Conservation (phyloP, 1,140 invertebrate species). For the Thaumatotibia leucotreta region DNA sequence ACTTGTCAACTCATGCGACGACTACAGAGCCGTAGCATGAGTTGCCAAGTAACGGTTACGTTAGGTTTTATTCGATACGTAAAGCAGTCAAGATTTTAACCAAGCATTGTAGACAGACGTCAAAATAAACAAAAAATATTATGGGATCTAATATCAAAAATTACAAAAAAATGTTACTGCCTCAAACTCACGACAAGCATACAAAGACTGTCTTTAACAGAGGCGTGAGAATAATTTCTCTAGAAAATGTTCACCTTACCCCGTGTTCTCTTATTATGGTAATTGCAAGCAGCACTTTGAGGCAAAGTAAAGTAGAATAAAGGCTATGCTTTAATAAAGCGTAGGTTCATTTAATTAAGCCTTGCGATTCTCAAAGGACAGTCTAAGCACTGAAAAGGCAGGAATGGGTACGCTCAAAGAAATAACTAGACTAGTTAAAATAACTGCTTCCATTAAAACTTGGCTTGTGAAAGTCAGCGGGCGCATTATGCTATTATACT, state of each 20-base stretch:
- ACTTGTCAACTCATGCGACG: too few relatives aligned
- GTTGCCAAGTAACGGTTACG: too few relatives aligned
- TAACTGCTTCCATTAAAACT: neutral
- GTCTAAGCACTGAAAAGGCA: neutral
- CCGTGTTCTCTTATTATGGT: neutral
- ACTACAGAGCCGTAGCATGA: too few relatives aligned
- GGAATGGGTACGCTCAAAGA: neutral
- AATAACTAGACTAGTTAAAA: neutral
- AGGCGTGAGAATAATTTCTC: neutral
- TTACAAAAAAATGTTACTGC: too few relatives aligned
- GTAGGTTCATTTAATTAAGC: neutral
- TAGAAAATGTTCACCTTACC: neutral
- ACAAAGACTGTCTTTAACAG: neutral
- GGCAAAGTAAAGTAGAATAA: neutral
- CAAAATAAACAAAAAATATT: too few relatives aligned
- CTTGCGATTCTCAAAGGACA: neutral
- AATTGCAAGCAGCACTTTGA: neutral
- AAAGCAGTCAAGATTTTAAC: too few relatives aligned
- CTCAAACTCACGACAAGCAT: too few relatives aligned
- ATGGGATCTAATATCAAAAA: too few relatives aligned
- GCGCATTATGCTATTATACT: too few relatives aligned
- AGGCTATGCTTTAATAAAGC: neutral
- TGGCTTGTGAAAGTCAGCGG: neutral
- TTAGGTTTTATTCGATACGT: too few relatives aligned
- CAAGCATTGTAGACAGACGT: too few relatives aligned